phyloP scores from a whole-genome alignment of 2,888 invertebrate species.

The Mongoloraphidia duomilia region DNA sequence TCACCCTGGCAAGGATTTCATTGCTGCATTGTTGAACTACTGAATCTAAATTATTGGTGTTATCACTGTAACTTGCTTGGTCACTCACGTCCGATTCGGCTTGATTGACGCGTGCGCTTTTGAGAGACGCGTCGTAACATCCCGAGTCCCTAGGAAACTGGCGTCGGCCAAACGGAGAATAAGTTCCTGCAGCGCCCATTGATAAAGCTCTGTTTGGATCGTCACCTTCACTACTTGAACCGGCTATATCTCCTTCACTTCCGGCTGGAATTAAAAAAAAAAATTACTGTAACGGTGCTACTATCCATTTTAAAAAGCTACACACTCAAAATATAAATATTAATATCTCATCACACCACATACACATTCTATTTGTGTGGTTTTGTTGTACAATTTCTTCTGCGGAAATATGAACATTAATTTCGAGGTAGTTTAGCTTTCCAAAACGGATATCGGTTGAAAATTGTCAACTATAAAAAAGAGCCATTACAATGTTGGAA shows the following conservation, averaged over 20 bases:
- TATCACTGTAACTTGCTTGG: conserved; percentile 32
- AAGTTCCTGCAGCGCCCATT: conserved; percentile 28
- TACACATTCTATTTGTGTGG: too few species aligned
- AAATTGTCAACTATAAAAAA: too few species aligned
- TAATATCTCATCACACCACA: too few species aligned
- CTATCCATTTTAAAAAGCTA: too few species aligned
- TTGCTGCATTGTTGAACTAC: conserved; percentile 44
- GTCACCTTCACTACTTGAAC: conserved; percentile 66
- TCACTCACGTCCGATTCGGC: conserved; percentile 31
- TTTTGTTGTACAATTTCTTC: too few species aligned
- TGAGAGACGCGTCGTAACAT: conserved; percentile 49
- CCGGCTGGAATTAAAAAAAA: conserved; percentile 37
- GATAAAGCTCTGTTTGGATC: conserved; percentile 34
- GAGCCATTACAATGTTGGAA: too few species aligned
- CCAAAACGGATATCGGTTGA: too few species aligned
- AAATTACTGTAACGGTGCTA: too few species aligned
- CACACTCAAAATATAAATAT: too few species aligned
- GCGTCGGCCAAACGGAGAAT: conserved; percentile 60
- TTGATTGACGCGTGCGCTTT: conserved; percentile 38
- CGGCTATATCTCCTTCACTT: conserved; percentile 63
- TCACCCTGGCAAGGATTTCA: conserved; percentile 41
- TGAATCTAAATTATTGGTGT: conserved; percentile 39
- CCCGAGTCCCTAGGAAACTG: conserved; percentile 74
- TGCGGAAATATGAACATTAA: too few species aligned
- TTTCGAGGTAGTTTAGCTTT: too few species aligned